phyloP scores from a whole-genome alignment of 2,797 vertebrate genomes.

The Sparidentex hasta region DNA sequence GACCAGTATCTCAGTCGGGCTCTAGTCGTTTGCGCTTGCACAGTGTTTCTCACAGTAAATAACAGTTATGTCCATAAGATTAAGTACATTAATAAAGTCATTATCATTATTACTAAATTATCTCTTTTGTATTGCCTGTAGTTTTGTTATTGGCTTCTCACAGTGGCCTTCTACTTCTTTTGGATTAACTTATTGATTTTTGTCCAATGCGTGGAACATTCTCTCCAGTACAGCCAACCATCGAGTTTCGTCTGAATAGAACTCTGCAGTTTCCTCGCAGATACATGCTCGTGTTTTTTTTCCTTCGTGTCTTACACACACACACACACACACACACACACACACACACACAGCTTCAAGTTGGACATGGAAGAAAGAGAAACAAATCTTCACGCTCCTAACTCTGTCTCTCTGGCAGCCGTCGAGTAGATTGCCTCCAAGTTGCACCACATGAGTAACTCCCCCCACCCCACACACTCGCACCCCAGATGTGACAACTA shows the following conservation, averaged over 20 bases:
- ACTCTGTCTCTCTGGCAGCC: conserved; percentile 47
- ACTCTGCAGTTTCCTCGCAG: conserved; percentile 37
- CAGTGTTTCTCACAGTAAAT: too few species aligned
- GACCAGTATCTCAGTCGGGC: too few species aligned
- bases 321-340: conserved; percentile 2
- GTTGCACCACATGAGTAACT: conserved; percentile 77
- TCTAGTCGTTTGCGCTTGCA: too few species aligned
- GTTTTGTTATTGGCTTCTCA: conserved; percentile 36
- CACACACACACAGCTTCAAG: conserved; percentile 24
- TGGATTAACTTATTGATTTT: conserved; percentile 69
- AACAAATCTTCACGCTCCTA: conserved; percentile 46
- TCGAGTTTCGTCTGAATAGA: conserved; percentile 44
- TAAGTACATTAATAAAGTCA: too few species aligned
- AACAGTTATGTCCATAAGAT: too few species aligned
- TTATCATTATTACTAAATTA: conserved; percentile 21
- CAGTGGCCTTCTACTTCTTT: conserved; percentile 15
- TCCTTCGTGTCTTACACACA: conserved; percentile 13
- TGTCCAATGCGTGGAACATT: conserved; percentile 26
- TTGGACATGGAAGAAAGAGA: conserved; percentile 46
- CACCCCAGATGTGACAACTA: conserved; percentile 65
- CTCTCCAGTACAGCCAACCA: conserved; percentile 30
- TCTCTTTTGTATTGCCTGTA: conserved; percentile 42
- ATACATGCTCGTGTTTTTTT: conserved; percentile 7
- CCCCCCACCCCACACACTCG: conserved; percentile 52
- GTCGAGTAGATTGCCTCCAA: conserved; percentile 71